Base-by-base conservation (phyloP, 2,888 invertebrate species). In the Amorpha juglandis region DNA sequence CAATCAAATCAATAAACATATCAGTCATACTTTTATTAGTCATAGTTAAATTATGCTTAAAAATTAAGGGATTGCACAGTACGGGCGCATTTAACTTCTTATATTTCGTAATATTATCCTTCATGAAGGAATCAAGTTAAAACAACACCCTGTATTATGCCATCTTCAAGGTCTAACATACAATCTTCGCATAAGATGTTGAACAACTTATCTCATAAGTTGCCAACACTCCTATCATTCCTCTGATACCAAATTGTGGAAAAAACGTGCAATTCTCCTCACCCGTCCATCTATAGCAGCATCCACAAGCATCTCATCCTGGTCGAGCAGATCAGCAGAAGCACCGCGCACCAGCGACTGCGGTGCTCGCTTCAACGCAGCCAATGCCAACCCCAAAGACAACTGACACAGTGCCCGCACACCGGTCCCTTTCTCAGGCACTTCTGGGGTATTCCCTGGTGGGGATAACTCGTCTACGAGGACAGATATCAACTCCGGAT, bases 281-380 rank as follows among this genome's bases (percentile, higher is more conserved):
- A 92, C 93, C 85, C 95, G 95, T 64, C 95, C 95, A 52, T 96
- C 95, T 55, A 98, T 95, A 0, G 98, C 97, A 7, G 95, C 94
- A 77, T 98, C 97, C 0, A 98, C 94, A 0, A 98, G 89, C 70
- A 94, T 91, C 78, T 98, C 98, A 81, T 98, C 98, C 72, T 97
- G 96, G 74, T 97, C 97, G 51, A 95, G 91, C 35, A 90, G 76
- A 64, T 91, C 84, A 0, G 81, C 74, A 9, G 78, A 71, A 0
- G 51, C 51, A 0, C 70, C 63, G 0, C 87, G 70, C 67, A 89
- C 70, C 53, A 90, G 68, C 16, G 91, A 88, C 72, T 89, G 90
- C 0, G 92, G 92, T 48, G 91, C 92, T 63, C 92, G 72, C 80
- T 91, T 90, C 48, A 92, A 70, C 11, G 91, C 91, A 0, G 91